Evolutionary conservation across 2,888 invertebrate genomes (phyloP), one percentile per base, ranked within the genome.

Genomic region (Clepsis dumicolana): DNA sequence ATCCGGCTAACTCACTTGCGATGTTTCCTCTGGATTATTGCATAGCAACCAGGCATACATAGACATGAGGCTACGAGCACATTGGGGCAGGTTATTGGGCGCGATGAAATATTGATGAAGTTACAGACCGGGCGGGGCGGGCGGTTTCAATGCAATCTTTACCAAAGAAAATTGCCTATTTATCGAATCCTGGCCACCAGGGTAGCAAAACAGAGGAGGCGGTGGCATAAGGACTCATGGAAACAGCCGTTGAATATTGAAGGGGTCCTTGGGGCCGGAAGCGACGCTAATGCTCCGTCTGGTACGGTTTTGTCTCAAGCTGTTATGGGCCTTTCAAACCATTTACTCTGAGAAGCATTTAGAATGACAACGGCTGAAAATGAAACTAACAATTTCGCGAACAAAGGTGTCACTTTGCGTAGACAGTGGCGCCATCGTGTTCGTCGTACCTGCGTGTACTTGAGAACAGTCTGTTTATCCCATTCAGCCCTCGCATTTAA

Each of bases 91-190:
- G 76, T 81, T 85, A 84, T 85, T 84, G 84, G 80, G 75, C 78
- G 69, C 73, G 79, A 86, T 88, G 83, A 85, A 87, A 86, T 84
- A 87, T 87, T 86, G 85, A 87, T 87, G 86, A 86, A 82, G 80
- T 75, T 73, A 70, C 48, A 12, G 48, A 48, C 48, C 21, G 48
- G 21, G 48, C 21, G 48, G 21, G 72, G 67, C 65, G 21, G 72
- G 67, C 65, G 56, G 68, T 71, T 74, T 73, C 75, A 68, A 73
- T 66, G 64, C 56, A 50, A 44, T 66, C 44, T 60, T 48, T 29
- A 32, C 44, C 64, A 54, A 21, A 54, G 48, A 25, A 64, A 56
- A 56, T 56, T 64, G 64, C 48, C 48, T 64, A 44, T 44, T 64
- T 64, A 64, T 64, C 64, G 56, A 44, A 32, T 63, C 63, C 24